Evolutionary conservation across 2,797 vertebrate species (phyloP).

Genomic region (Rachycentron canadum): DNA sequence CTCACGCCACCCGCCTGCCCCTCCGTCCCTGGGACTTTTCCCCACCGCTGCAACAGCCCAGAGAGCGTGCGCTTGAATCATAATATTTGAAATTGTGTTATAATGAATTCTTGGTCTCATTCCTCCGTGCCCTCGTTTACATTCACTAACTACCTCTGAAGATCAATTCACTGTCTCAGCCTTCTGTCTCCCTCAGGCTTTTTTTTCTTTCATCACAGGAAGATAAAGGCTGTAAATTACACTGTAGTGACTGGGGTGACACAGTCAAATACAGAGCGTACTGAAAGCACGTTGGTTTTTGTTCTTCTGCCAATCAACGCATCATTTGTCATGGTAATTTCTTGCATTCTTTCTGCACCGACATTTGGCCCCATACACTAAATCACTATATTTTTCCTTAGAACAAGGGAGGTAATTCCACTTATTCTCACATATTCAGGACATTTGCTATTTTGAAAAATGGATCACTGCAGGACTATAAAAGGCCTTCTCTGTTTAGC

Average conservation of each 20-base stretch:
- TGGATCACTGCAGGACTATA: not conserved
- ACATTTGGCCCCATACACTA: not conserved
- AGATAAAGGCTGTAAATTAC: constrained; percentile 73
- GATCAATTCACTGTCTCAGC: constrained; percentile 59
- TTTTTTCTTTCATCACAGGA: constrained; percentile 59
- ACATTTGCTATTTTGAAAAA: constrained; percentile 3
- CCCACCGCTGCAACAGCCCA: constrained; percentile 23
- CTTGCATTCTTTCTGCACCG: constrained; percentile 20
- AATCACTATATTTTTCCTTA: not conserved
- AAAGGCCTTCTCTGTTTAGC: not conserved
- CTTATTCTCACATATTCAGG: not conserved
- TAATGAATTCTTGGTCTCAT: constrained; percentile 75
- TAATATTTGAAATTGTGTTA: constrained; percentile 67
- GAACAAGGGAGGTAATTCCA: not conserved
- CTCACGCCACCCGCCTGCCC: constrained; percentile 14
- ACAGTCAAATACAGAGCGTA: constrained; percentile 53
- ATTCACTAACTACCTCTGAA: constrained; percentile 59
- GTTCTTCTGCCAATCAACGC: constrained; percentile 33
- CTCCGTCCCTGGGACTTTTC: constrained; percentile 36
- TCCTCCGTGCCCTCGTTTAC: constrained; percentile 53
- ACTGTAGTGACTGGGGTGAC: constrained; percentile 53
- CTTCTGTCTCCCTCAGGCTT: constrained; percentile 50
- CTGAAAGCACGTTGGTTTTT: constrained; percentile 26
- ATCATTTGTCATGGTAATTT: constrained; percentile 42
- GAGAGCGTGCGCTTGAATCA: constrained; percentile 74